Percentiles rank a stretch among this genome's conserved stretches.
Evolutionary conservation across 2,797 vertebrate species (phyloP).

Genomic region (Ptychadena robeensis): DNA sequence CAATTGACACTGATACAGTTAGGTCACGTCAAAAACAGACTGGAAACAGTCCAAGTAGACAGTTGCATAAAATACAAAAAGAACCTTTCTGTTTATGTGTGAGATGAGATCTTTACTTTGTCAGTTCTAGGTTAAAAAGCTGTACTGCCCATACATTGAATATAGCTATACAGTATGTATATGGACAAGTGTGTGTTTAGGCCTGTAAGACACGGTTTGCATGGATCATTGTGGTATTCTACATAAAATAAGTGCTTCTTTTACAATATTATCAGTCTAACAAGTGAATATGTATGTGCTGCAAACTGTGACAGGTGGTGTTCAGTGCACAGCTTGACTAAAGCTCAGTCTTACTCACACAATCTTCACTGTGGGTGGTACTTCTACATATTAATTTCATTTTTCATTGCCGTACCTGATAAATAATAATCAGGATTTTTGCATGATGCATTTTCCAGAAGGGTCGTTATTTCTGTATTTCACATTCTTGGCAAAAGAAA

Average conservation of each 20-base stretch:
- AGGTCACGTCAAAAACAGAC: too few relatives aligned
- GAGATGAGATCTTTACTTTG: too few relatives aligned
- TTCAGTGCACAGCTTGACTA: slow-evolving; percentile 47
- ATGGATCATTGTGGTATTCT: neutral
- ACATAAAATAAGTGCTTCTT: slow-evolving; percentile 2
- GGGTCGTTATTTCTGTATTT: neutral
- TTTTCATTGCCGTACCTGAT: neutral
- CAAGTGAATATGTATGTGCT: slow-evolving; percentile 49
- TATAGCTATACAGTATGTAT: neutral
- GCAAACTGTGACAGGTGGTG: slow-evolving; percentile 39
- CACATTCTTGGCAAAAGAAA: neutral
- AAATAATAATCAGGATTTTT: slow-evolving; percentile 18
- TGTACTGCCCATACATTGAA: too few relatives aligned
- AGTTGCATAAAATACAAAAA: too few relatives aligned
- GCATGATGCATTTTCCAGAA: neutral
- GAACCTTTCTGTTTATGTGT: too few relatives aligned
- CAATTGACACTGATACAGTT: too few relatives aligned
- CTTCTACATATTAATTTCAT: slow-evolving; percentile 8
- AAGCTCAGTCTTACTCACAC: slow-evolving; percentile 37
- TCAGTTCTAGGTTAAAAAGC: too few relatives aligned
- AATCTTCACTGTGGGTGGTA: slow-evolving; percentile 43
- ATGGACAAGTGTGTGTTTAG: neutral
- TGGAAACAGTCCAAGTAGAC: too few relatives aligned
- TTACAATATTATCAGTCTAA: slow-evolving; percentile 47
- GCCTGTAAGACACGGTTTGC: neutral